A percentile compares a stretch with the other conserved stretches of the same genome.
Evolutionary conservation across 2,888 invertebrate species (phyloP).

Genomic region (Tanypteryx hageni): DNA sequence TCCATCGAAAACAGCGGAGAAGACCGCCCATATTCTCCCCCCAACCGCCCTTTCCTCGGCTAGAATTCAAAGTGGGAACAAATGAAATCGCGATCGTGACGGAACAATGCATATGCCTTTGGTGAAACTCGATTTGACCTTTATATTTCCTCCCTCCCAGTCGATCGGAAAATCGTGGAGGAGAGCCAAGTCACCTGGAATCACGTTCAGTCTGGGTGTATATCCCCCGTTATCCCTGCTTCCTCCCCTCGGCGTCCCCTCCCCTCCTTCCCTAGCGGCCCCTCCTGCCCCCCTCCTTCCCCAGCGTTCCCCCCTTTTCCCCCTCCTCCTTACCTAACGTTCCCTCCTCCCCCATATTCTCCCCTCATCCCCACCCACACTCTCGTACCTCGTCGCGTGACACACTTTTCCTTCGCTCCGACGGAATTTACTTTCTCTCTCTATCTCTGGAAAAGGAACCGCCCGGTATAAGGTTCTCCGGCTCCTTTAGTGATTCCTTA

Average conservation of each 20-base stretch:
- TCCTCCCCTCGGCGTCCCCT: neutral
- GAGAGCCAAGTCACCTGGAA: conserved; percentile 32
- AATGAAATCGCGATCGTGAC: conserved; percentile 17
- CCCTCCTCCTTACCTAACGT: neutral
- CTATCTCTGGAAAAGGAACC: conserved; percentile 6
- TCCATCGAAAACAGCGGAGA: too few relatives aligned
- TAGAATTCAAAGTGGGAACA: neutral
- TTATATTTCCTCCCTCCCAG: conserved; percentile 1
- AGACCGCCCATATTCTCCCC: neutral
- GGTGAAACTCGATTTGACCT: conserved; percentile 35
- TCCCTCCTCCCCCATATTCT: neutral
- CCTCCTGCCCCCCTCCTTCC: neutral
- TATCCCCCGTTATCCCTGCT: neutral
- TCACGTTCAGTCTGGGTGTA: neutral
- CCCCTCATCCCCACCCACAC: too few relatives aligned
- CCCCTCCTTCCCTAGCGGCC: neutral
- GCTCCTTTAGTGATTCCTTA: too few relatives aligned
- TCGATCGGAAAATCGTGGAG: conserved; percentile 6
- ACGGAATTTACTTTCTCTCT: conserved; percentile 59
- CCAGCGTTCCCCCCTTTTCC: neutral
- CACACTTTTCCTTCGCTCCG: conserved; percentile 45
- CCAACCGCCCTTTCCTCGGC: neutral
- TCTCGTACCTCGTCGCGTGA: conserved; percentile 26
- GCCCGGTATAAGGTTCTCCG: neutral
- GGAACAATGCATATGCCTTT: conserved; percentile 24